Base-by-base conservation (phyloP, 2,113 vertebrate species). In the Festucalex cinctus region DNA sequence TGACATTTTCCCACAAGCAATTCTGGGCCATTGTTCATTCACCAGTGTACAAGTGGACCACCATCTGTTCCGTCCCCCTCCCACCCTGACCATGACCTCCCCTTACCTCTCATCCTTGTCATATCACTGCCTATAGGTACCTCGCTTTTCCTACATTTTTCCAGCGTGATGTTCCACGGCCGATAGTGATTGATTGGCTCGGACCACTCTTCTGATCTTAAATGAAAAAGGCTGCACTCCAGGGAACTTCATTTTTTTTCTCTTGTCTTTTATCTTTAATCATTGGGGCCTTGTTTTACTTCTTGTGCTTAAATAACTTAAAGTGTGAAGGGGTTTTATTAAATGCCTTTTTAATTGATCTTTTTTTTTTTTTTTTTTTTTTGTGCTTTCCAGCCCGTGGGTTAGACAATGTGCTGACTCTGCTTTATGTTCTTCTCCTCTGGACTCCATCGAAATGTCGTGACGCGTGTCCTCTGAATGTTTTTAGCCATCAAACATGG, bases 31-130 rank as follows among this genome's bases (percentile, higher is more conserved):
- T 93, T 62, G 89, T 90, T 91, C 93, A 92, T 92, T 2, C 93
- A 92, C 89, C 92, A 93, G 88, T 92, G 92, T 95, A 93, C 37
- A 93, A 94, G 93, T 91, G 92, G 89, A 91, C 93, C 92, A 94
- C 94, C 93, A 93, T 92, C 80, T 92, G n/a, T 19, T 24, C 37
- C 37, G 14, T 41, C 22, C 35, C 36, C 19, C 16, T 24, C 62
- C 26, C 17, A 35, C 44, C 20, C 32, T 49, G 62, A 19, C 63
- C 28, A 48, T n/a, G 14, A 46, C 19, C 46, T 51, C 46, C 46
- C 20, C 41, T 17, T 60, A 4, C 20, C 2, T 3, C 58, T 62
- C 19, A 12, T 14, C 19, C 46, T 53, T 53, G n/a, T 59, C 44
- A 13, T 53, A 81, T 92, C 89, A 86, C 74, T 85, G 70, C 60